Evolutionary conservation across 2,113 vertebrate species (phyloP).

Genomic region (Vidua macroura): DNA sequence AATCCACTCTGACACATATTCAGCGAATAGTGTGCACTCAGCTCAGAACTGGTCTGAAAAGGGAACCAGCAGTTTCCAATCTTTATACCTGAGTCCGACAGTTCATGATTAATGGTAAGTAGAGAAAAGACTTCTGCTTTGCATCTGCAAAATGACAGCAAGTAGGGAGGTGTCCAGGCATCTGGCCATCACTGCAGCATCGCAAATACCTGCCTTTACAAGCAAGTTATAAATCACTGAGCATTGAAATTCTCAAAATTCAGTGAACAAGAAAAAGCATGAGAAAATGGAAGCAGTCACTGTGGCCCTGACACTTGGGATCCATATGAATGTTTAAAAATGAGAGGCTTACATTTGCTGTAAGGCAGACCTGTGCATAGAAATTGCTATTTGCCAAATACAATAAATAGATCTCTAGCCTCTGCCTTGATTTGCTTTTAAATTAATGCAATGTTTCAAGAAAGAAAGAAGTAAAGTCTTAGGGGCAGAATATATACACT

Average conservation of each 20-base stretch:
- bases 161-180: background rate
- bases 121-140: background rate
- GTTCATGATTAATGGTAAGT: background rate
- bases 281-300: background rate
- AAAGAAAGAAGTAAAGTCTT: background rate
- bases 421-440: background rate
- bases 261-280: background rate
- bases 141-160: background rate
- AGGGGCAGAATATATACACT: background rate
- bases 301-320: background rate
- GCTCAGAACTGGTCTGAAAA: background rate
- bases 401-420: background rate
- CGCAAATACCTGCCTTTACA: background rate
- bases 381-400: conserved; percentile 24
- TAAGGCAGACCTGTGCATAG: background rate
- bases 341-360: background rate
- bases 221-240: background rate
- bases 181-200: background rate
- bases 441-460: background rate
- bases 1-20: background rate
- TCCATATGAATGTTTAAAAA: background rate
- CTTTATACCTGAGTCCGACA: background rate
- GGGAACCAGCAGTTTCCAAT: background rate
- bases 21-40: background rate
- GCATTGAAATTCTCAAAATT: background rate